These are phyloP conservation scores for Drosophila lacertosa DNA, from an alignment of 1,140 invertebrate genomes.

Conservation along the genomic window DNA sequence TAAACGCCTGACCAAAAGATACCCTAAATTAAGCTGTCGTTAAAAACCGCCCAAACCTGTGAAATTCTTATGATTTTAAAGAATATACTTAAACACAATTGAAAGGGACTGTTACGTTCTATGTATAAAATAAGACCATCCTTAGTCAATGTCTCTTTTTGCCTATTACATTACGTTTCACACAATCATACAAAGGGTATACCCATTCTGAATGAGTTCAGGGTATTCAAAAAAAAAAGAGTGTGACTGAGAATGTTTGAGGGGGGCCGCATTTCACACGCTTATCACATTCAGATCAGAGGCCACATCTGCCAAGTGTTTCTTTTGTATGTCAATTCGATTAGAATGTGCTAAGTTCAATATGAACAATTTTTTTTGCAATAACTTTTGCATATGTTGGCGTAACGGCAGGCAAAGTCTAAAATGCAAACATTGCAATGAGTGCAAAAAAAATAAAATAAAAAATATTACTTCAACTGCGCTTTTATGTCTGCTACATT, in stretches of 20 bases:
- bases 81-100: too few species aligned
- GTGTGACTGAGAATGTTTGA: conserved; percentile 11
- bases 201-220: too few species aligned
- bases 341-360: conserved; percentile 1
- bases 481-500: background rate
- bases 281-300: conserved; percentile 25
- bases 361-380: background rate
- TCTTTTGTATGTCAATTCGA: conserved; percentile 1
- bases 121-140: too few species aligned
- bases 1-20: too few species aligned
- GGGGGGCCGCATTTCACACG: conserved; percentile 43
- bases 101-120: too few species aligned
- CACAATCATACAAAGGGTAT: too few species aligned
- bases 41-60: too few species aligned
- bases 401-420: background rate
- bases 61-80: too few species aligned
- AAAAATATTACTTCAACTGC: background rate
- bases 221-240: conserved; percentile 13
- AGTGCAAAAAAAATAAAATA: background rate
- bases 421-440: background rate
- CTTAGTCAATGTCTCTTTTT: too few species aligned
- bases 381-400: background rate
- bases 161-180: too few species aligned
- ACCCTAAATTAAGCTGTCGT: too few species aligned
- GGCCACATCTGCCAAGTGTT: background rate